Evolutionary conservation across 2,888 invertebrate genomes (phyloP).

Genomic region (Megastigmus dorsalis): DNA sequence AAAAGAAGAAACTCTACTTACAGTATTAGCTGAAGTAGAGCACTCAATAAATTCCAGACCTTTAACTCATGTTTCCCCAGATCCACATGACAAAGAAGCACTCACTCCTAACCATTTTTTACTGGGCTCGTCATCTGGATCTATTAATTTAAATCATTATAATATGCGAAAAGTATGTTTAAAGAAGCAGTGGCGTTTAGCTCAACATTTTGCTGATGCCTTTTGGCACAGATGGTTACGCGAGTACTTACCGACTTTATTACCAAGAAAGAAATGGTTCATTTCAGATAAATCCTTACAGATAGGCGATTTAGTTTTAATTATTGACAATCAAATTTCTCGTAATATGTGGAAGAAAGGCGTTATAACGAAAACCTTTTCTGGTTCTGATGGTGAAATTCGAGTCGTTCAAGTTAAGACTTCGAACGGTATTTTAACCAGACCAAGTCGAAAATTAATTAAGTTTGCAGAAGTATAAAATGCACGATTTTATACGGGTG

Average conservation of each 20-base stretch:
- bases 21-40: not conserved
- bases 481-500: no score
- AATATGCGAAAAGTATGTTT: not conserved
- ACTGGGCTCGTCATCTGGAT: not conserved
- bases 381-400: no score
- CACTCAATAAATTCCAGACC: not conserved
- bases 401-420: no score
- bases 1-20: not conserved
- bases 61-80: no score
- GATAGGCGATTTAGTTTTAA: not conserved
- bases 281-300: not conserved
- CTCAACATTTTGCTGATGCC: not conserved
- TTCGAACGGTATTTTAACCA: no score
- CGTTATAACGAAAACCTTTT: no score
- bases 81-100: no score
- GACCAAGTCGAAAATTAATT: no score
- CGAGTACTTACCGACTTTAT: not conserved
- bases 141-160: not conserved
- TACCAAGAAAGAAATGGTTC: not conserved
- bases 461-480: no score
- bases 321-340: not conserved
- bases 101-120: constrained; percentile 5
- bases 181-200: not conserved
- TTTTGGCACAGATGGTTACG: not conserved
- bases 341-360: no score